Evolutionary conservation across 2,113 vertebrate genomes (phyloP).

Genomic region (Hippocampus abdominalis): DNA sequence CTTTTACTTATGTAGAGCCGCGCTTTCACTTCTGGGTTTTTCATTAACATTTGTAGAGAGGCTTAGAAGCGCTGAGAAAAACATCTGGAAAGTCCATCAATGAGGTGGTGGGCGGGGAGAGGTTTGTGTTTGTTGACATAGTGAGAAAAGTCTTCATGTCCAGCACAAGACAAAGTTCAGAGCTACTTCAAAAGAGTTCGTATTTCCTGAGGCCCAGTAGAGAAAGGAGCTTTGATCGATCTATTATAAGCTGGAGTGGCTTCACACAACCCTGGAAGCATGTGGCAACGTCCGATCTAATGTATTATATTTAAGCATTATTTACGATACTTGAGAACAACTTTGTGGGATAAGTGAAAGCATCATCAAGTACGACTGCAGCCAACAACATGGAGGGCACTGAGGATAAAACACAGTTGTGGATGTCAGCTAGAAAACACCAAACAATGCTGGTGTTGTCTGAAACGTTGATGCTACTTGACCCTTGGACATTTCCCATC

Average conservation of each 20-base stretch:
- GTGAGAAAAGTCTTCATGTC: slow-evolving; percentile 17
- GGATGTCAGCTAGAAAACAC: not conserved
- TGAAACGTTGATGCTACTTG: slow-evolving; percentile 48
- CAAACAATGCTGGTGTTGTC: slow-evolving; percentile 65
- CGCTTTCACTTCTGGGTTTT: not conserved
- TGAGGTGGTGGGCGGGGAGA: slow-evolving; percentile 2
- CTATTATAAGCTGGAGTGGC: slow-evolving; percentile 50
- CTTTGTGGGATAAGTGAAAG: not conserved
- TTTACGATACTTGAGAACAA: not conserved
- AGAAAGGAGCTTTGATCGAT: slow-evolving; percentile 37
- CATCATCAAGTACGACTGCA: not conserved
- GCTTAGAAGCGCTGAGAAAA: slow-evolving; percentile 23
- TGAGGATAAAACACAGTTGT: slow-evolving; percentile 29
- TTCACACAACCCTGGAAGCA: slow-evolving; percentile 16
- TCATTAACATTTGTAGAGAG: not conserved
- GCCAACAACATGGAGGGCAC: slow-evolving; percentile 16
- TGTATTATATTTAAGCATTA: not conserved
- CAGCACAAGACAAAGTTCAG: slow-evolving; percentile 4
- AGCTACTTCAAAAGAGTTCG: slow-evolving; percentile 6
- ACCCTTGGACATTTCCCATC: slow-evolving; percentile 59
- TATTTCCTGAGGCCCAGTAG: slow-evolving; percentile 40
- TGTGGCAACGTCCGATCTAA: not conserved
- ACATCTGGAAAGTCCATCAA: slow-evolving; percentile 56
- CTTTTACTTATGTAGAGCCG: not conserved
- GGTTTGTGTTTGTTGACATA: slow-evolving; percentile 14